phyloP scores from a whole-genome alignment of 2,113 vertebrate species.

The Calonectris borealis region DNA sequence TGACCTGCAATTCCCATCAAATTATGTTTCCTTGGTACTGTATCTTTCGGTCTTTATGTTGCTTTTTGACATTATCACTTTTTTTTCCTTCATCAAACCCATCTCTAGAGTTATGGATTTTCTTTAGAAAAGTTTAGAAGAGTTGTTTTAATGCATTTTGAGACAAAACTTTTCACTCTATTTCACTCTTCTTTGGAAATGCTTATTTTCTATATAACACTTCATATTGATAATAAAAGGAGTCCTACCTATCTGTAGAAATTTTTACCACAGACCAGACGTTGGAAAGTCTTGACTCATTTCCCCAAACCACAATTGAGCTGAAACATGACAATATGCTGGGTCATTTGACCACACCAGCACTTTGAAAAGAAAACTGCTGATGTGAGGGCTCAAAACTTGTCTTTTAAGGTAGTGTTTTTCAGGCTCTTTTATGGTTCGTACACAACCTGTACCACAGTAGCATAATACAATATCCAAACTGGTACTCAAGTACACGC shows the following conservation, averaged over 20 bases:
- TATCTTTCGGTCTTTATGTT: background rate
- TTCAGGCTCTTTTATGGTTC: background rate
- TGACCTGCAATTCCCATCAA: conserved; percentile 44
- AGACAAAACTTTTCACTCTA: background rate
- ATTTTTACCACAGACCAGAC: background rate
- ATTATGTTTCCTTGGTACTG: background rate
- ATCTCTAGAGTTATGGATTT: background rate
- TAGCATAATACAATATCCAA: background rate
- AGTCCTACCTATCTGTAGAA: background rate
- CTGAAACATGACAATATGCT: background rate
- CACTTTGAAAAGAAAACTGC: background rate
- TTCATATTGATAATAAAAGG: background rate
- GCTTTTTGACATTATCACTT: background rate
- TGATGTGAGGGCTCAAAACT: background rate
- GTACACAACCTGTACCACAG: background rate
- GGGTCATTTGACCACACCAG: background rate
- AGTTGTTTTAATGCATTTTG: background rate
- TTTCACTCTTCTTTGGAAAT: background rate
- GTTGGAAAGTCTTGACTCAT: background rate
- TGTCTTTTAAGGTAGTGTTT: background rate
- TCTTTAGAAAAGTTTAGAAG: background rate
- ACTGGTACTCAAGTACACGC: background rate
- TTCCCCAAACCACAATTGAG: background rate
- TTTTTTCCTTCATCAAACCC: background rate
- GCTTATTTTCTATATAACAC: background rate